A percentile compares a stretch with the other conserved stretches of the same genome.
Evolutionary conservation across 2,797 vertebrate genomes (phyloP).

Genomic region (Lophotriccus pileatus): DNA sequence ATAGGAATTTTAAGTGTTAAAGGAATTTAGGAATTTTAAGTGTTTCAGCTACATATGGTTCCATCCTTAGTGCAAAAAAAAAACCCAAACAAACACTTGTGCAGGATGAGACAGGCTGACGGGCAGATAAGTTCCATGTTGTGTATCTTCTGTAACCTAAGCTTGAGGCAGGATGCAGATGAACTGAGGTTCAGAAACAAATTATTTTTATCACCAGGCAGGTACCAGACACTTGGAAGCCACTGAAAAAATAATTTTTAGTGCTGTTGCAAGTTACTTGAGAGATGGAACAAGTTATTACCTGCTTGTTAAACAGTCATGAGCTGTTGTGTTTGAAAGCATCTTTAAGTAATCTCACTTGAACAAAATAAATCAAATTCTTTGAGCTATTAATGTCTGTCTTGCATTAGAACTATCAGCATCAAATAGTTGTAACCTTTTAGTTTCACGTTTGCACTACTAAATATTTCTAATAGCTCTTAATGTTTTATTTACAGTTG

Average conservation of each 20-base stretch:
- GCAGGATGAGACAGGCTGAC: background rate
- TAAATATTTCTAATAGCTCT: background rate
- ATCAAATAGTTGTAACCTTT: background rate
- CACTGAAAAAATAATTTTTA: background rate
- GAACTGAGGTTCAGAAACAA: background rate
- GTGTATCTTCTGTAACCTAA: background rate
- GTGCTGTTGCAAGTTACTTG: background rate
- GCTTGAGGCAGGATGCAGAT: background rate
- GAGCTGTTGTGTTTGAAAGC: background rate
- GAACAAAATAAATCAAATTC: background rate
- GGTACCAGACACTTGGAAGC: background rate
- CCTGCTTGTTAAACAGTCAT: background rate
- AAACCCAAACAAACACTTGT: too few relatives aligned
- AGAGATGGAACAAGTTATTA: background rate
- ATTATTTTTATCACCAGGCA: rapidly evolving
- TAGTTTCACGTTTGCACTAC: background rate
- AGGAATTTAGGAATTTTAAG: background rate
- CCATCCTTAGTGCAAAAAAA: background rate
- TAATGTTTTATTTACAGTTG: conserved; percentile 14
- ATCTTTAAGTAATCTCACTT: background rate
- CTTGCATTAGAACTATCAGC: background rate
- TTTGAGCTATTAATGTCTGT: background rate
- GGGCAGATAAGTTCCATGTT: background rate
- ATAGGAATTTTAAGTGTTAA: background rate
- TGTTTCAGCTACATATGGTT: background rate